Conservation (phyloP, 2,797 vertebrate genomes). For the Lacerta bilineata region DNA sequence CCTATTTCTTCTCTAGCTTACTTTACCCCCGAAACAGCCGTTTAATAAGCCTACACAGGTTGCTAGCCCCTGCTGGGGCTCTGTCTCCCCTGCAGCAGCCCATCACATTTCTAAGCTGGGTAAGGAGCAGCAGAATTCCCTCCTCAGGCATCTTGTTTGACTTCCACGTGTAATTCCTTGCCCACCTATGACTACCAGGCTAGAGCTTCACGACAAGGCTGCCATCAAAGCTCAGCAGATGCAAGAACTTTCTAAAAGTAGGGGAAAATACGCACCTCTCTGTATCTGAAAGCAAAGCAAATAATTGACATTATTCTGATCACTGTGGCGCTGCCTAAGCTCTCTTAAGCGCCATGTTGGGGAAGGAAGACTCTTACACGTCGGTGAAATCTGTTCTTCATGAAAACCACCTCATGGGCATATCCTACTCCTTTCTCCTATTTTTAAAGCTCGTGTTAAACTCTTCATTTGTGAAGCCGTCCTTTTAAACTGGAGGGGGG, state of each 20-base stretch:
- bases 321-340: neutral
- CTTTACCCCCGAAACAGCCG: too few species aligned
- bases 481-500: neutral
- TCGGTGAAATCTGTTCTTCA: neutral
- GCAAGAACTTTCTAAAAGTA: neutral
- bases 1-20: neutral
- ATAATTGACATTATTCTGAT: neutral
- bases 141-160: too few species aligned
- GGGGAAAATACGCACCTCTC: neutral
- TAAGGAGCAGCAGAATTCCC: too few species aligned
- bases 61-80: too few species aligned
- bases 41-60: too few species aligned
- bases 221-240: neutral
- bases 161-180: too few species aligned
- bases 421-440: neutral
- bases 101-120: too few species aligned
- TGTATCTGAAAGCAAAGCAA: neutral
- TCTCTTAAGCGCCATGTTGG: neutral
- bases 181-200: too few species aligned
- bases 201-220: too few species aligned
- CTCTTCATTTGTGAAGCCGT: neutral
- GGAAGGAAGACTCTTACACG: neutral
- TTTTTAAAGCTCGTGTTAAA: neutral
- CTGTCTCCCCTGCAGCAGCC: too few species aligned
- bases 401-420: neutral